Conservation (phyloP, 2,888 invertebrate genomes). For the Leistus spinibarbis region DNA sequence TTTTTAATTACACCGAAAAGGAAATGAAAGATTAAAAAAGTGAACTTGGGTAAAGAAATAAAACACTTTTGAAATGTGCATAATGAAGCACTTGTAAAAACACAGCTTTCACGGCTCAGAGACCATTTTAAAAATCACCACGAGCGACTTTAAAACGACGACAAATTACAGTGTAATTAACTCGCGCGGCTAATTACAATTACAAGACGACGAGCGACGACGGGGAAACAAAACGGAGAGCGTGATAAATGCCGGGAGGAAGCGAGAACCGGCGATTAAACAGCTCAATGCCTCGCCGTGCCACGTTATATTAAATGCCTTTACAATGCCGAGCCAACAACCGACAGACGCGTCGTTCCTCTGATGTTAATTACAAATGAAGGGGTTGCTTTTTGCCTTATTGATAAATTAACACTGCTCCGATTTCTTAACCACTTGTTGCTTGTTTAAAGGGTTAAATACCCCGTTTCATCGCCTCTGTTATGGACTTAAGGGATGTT, state of each 20-base stretch:
- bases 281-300: neutral
- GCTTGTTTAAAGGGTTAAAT: slow-evolving; percentile 10
- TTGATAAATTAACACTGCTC: slow-evolving; percentile 7
- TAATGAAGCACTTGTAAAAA: slow-evolving; percentile 27
- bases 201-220: neutral
- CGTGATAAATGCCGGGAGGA: slow-evolving; percentile 5
- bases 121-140: slow-evolving; percentile 20
- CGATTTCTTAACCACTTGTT: neutral
- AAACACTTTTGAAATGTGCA: slow-evolving; percentile 23
- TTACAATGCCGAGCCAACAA: neutral
- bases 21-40: slow-evolving; percentile 35
- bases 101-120: slow-evolving; percentile 29
- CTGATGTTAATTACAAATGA: neutral
- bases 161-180: slow-evolving; percentile 36
- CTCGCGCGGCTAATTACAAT: slow-evolving; percentile 29
- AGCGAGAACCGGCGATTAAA: neutral
- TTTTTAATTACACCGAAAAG: neutral
- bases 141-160: slow-evolving; percentile 14
- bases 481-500: too few relatives aligned
- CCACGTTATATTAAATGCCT: neutral
- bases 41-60: neutral
- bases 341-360: neutral
- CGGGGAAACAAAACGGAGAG: neutral
- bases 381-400: neutral
- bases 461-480: neutral